Percentiles rank a stretch among this genome's conserved stretches.
phyloP scores from a whole-genome alignment of 1,140 invertebrate genomes.

The Drosophila aff. region DNA sequence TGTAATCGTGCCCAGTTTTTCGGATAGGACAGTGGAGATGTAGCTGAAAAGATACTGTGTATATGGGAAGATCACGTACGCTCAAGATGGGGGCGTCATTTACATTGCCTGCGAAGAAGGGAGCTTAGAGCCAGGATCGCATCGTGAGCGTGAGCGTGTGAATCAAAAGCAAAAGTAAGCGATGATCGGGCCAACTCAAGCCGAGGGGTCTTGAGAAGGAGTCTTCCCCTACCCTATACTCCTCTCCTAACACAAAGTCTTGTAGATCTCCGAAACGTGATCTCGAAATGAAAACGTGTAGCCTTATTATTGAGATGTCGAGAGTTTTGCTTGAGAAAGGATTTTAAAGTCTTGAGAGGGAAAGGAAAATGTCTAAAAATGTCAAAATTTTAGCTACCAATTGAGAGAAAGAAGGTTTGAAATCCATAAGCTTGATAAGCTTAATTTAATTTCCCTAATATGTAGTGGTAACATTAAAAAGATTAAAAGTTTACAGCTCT shows the following conservation, averaged over 20 bases:
- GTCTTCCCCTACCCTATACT: neutral
- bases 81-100: slow-evolving; percentile 79
- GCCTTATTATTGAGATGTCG: slow-evolving; percentile 36
- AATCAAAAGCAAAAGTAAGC: slow-evolving; percentile 54
- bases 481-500: no score
- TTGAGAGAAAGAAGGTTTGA: no score
- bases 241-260: slow-evolving; percentile 6
- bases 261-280: slow-evolving; percentile 44
- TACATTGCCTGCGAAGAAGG: slow-evolving; percentile 57
- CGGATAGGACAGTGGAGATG: slow-evolving; percentile 57
- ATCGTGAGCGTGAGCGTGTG: slow-evolving; percentile 81
- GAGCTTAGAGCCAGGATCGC: slow-evolving; percentile 50
- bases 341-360: neutral
- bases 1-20: slow-evolving; percentile 67
- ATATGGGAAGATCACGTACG: slow-evolving; percentile 71
- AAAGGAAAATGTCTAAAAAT: neutral
- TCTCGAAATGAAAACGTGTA: slow-evolving; percentile 35
- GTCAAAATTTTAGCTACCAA: neutral
- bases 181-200: slow-evolving; percentile 28
- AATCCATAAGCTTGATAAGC: neutral
- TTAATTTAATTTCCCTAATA: neutral
- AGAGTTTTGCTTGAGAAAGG: neutral
- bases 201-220: slow-evolving; percentile 6
- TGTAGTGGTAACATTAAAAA: neutral
- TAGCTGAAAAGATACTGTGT: slow-evolving; percentile 63